These are phyloP conservation scores for Chloromyia formosa DNA, from an alignment of 2,888 invertebrate genomes.

Conservation along the genomic window DNA sequence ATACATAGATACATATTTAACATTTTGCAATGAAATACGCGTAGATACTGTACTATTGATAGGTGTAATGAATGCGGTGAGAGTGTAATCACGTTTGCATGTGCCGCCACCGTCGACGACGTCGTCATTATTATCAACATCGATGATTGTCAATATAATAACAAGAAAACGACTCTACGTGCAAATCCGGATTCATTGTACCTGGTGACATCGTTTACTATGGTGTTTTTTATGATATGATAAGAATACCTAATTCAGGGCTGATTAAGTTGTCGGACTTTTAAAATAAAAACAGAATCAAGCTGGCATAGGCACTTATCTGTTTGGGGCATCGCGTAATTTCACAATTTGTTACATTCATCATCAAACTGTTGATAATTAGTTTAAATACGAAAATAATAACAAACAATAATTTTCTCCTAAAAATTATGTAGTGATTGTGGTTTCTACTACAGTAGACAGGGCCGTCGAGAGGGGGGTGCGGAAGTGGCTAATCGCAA, in stretches of 20 bases:
- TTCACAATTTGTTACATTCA: too few relatives aligned
- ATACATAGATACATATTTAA: not conserved
- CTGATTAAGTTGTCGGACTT: not conserved
- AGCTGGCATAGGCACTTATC: too few relatives aligned
- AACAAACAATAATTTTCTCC: too few relatives aligned
- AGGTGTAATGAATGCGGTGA: not conserved
- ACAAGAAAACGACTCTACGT: constrained; percentile 15
- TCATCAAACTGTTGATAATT: too few relatives aligned
- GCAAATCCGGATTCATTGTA: constrained; percentile 36
- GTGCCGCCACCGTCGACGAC: constrained; percentile 1
- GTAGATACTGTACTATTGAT: not conserved
- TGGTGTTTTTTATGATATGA: constrained; percentile 6
- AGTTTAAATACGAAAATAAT: too few relatives aligned
- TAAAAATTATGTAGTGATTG: too few relatives aligned
- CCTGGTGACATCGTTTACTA: constrained; percentile 22
- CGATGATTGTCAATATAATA: constrained; percentile 14
- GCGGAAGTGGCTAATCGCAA: too few relatives aligned
- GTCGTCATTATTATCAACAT: constrained; percentile 19
- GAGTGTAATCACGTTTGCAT: constrained; percentile 29
- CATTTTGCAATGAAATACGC: not conserved
- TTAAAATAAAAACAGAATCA: too few relatives aligned
- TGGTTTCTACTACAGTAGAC: too few relatives aligned
- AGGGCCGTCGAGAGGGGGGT: too few relatives aligned
- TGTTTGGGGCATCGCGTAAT: too few relatives aligned
- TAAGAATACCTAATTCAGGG: not conserved